A percentile compares a stretch with the other conserved stretches of the same genome.
phyloP scores from a whole-genome alignment of 2,113 vertebrate species.

The Ramphastos sulfuratus region DNA sequence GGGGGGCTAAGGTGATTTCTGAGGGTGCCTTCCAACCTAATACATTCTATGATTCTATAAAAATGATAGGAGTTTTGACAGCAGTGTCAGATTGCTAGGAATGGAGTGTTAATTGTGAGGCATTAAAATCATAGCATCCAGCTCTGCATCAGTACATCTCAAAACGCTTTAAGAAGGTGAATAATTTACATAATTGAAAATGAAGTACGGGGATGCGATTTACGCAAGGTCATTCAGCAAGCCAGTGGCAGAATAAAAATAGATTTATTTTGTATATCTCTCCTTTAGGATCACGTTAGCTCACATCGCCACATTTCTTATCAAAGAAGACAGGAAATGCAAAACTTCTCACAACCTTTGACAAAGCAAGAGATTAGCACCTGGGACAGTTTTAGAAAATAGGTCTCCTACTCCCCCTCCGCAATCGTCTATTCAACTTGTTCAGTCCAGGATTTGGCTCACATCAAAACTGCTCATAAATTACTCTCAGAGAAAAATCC shows the following conservation, averaged over 20 bases:
- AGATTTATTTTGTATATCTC: background rate
- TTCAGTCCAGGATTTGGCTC: background rate
- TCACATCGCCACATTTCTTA: background rate
- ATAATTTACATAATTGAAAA: slow-evolving; percentile 65
- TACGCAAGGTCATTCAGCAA: slow-evolving; percentile 45
- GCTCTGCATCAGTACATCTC: background rate
- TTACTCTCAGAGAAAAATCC: background rate
- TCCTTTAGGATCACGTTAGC: background rate
- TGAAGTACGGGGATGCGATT: background rate
- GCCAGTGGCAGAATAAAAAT: slow-evolving; percentile 26
- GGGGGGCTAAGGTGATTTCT: too few species aligned
- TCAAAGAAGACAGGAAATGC: background rate
- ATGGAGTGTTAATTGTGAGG: background rate
- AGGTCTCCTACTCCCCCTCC: background rate
- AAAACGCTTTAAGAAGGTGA: slow-evolving; percentile 38
- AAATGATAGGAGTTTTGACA: background rate
- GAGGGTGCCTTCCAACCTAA: too few species aligned
- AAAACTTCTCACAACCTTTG: background rate
- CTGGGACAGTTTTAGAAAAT: background rate
- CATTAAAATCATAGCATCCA: background rate
- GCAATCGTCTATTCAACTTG: background rate
- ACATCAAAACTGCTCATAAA: background rate
- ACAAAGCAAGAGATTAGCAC: background rate
- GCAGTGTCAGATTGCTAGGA: rapidly evolving
- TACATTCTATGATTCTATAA: too few species aligned